Base-by-base conservation (phyloP, 92 coral and sea anemone genomes). In the Zoanthus gigantus region DNA sequence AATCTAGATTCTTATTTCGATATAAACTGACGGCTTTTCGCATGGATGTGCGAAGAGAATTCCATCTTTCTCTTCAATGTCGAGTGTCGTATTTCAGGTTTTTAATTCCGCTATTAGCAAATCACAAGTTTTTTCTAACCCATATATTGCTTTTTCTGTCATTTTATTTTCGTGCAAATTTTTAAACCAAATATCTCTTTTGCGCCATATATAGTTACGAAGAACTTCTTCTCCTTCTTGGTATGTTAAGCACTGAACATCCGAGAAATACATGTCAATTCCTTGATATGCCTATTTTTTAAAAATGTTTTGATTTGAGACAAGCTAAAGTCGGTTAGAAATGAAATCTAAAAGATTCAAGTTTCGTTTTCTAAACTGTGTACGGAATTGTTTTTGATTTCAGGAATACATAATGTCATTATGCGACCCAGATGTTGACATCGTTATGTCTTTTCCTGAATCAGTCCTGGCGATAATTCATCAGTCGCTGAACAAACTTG, bases 321-420 rank as follows among this genome's bases (percentile, higher is more conserved):
- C 56, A n/a, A 81, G 15, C n/a, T 14, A 47, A 63, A 79, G 61
- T 30, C 44, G 14, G 63, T 80, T 44, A 48, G 69, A 80, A 65
- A 65, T 65, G 58, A 23, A 17, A 45, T 63, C 46, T 9, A 9
- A 69, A 44, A 5, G 45, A 28, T 29, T 42, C 28, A 18, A 23
- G 74, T 65, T 52, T 46, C 85, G 56, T 65, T 81, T 81, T 65
- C 74, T 23, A 9, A 45, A 7, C 30, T 50, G 13, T 28, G 3
- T 8, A 29, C 58, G 45, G 18, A 74, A 11, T 54, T 63, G 23
- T n/a, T 45, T 61, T 81, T 81, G 60, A 63, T 46, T 81, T 28
- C 85, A 82, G 86, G 90, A 89, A 16, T 92, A 92, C 54, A 92
- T 92, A 34, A 76, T 78, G 53, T 84, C 92, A 4, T 68, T 92